phyloP scores from a whole-genome alignment of 2,113 vertebrate genomes.

The Budorcas taxicolor region DNA sequence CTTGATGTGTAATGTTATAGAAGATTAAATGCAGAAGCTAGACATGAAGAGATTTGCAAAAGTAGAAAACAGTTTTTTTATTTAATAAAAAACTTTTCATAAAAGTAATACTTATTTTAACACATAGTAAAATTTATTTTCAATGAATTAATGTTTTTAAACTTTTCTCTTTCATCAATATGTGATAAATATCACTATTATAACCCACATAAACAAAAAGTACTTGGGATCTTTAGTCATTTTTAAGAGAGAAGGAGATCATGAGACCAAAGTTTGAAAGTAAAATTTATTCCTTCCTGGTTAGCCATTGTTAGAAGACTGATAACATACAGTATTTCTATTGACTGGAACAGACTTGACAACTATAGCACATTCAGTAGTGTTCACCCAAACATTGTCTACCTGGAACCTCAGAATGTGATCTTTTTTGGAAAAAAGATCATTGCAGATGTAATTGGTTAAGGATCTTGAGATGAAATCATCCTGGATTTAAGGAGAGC shows the following conservation, averaged over 20 bases:
- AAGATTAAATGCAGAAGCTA: background rate
- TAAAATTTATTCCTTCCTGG: background rate
- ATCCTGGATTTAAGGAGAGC: background rate
- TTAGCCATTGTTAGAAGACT: background rate
- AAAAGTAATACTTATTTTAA: background rate
- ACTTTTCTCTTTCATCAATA: background rate
- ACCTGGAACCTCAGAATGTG: background rate
- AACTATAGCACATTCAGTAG: background rate
- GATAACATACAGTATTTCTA: background rate
- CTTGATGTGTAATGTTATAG: background rate
- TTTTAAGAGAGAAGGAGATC: background rate
- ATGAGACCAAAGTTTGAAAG: background rate
- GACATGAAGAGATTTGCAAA: background rate
- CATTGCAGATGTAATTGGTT: background rate
- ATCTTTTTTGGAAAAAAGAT: background rate
- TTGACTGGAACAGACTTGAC: background rate
- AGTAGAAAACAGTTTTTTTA: background rate
- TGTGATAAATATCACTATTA: background rate
- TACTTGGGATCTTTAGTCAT: background rate
- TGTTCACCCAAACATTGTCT: background rate
- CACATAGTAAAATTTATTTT: background rate
- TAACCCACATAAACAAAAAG: background rate
- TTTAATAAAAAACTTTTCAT: background rate
- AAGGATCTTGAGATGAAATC: background rate
- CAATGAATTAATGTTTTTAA: background rate